Evolutionary conservation across 1,140 invertebrate genomes (phyloP).

Genomic region (Mizuhopecten yessoensis): DNA sequence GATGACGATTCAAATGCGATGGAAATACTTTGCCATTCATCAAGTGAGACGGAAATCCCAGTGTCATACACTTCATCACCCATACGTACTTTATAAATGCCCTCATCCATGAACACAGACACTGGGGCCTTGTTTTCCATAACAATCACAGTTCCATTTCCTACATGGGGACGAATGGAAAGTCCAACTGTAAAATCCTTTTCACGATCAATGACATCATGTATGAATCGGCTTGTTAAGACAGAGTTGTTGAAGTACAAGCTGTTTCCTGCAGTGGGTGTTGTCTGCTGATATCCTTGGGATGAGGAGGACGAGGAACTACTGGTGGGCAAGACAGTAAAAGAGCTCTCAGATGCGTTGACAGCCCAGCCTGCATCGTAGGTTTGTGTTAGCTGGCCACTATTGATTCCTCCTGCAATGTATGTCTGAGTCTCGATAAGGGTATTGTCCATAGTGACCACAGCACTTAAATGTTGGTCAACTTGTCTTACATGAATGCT

Average conservation of each 20-base stretch:
- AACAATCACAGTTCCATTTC: slow-evolving; percentile 58
- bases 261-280: slow-evolving; percentile 56
- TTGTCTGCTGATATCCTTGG: not conserved
- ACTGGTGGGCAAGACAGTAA: slow-evolving; percentile 52
- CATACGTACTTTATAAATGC: slow-evolving; percentile 56
- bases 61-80: slow-evolving; percentile 56
- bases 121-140: slow-evolving; percentile 56
- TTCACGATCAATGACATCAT: slow-evolving; percentile 48
- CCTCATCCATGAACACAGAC: slow-evolving; percentile 57
- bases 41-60: slow-evolving; percentile 48
- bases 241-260: slow-evolving; percentile 55
- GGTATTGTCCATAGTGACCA: slow-evolving; percentile 50
- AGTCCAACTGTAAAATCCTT: slow-evolving; percentile 64
- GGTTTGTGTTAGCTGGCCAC: not conserved
- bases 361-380: slow-evolving; percentile 53
- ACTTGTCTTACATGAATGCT: slow-evolving; percentile 53
- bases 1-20: slow-evolving; percentile 1
- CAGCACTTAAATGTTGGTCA: slow-evolving; percentile 53
- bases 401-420: slow-evolving; percentile 51
- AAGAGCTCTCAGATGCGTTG: slow-evolving; percentile 46
- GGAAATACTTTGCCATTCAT: slow-evolving; percentile 56
- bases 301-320: slow-evolving; percentile 50
- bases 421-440: slow-evolving; percentile 47
- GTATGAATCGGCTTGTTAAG: slow-evolving; percentile 57
- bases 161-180: slow-evolving; percentile 51